Base-by-base conservation (phyloP, 2,888 invertebrate species). In the Rutpela maculata region DNA sequence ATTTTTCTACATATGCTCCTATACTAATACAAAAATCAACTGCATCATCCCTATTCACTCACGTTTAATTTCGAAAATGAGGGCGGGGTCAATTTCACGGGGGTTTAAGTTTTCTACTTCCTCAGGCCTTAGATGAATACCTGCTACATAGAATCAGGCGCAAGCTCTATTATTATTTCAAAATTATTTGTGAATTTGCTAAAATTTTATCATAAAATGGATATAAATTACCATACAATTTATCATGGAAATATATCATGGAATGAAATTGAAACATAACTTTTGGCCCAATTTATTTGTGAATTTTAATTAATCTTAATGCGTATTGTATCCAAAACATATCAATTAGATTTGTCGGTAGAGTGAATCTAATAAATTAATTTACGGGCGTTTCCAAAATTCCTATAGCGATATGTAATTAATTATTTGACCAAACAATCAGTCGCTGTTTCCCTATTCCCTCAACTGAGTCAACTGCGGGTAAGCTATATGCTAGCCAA, bases 331-430 rank as follows among this genome's bases (percentile, higher is more conserved):
- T 56, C 31, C 56, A 22, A 60, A 68, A 68, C 31, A 19, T 35
- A 65, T 65, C 65, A 17, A 19, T 65, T 65, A 65, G 19, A 56
- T 68, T 68, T 31, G 68, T n/a, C 68, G 68, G 68, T 68, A 56
- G 26, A 65, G 22, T 63, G 69, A 75, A 70, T 55, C 18, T 70
- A 63, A 69, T 75, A 63, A 75, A 70, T 63, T 68, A 70, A 75
- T 69, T 57, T 63, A 63, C 22, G 69, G 26, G 22, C n/a, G 26
- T 68, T 62, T 18, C 50, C 18, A 69, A 75, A 75, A 75, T 60
- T 75, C 62, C 65, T 55, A 35, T 50, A 22, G 62, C 55, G 43
- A 62, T 69, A 63, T 63, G 35, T 70, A 75, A 60, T 70, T 75
- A 43, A 75, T 68, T 69, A 75, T 60, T 60, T 70, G 50, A 68